These are phyloP conservation scores for Caenorhabditis briggsae DNA, from an alignment of 1,140 invertebrate species.

Conservation along the genomic window DNA sequence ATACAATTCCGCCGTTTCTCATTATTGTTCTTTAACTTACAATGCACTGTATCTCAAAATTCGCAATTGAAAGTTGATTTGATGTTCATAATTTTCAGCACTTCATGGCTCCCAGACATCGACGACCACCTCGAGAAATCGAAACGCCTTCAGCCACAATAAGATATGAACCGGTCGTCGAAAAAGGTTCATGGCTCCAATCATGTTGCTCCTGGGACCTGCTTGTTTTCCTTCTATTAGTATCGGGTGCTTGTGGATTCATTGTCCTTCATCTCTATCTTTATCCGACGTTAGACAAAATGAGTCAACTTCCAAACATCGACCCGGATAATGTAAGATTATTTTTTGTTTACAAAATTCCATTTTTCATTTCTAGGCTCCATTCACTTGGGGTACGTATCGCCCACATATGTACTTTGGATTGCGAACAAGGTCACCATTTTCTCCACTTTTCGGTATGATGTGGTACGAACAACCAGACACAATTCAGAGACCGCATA, in stretches of 20 bases:
- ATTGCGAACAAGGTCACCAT: conserved; percentile 88
- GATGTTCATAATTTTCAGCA: neutral
- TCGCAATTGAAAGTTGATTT: too few relatives aligned
- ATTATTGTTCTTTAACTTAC: neutral
- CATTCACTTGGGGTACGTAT: conserved; percentile 87
- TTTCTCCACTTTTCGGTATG: conserved; percentile 89
- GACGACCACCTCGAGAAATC: neutral
- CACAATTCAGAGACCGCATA: conserved; percentile 76
- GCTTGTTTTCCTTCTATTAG: neutral
- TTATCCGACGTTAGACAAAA: conserved; percentile 13
- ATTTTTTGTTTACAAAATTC: neutral
- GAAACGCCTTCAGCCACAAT: conserved; percentile 29
- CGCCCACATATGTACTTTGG: conserved; percentile 86
- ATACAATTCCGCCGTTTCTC: too few relatives aligned
- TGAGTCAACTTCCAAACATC: neutral
- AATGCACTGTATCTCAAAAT: neutral
- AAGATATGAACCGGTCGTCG: conserved; percentile 17
- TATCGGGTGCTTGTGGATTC: neutral
- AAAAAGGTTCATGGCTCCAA: neutral
- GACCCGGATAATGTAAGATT: neutral
- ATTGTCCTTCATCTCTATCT: conserved; percentile 19
- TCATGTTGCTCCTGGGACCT: neutral
- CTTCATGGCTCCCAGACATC: neutral
- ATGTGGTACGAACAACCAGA: conserved; percentile 91
- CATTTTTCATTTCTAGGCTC: conserved; percentile 56